Evolutionary conservation across 2,113 vertebrate genomes (phyloP), one percentile per base, ranked within the genome.

Genomic region (Myxocyprinus asiaticus): DNA sequence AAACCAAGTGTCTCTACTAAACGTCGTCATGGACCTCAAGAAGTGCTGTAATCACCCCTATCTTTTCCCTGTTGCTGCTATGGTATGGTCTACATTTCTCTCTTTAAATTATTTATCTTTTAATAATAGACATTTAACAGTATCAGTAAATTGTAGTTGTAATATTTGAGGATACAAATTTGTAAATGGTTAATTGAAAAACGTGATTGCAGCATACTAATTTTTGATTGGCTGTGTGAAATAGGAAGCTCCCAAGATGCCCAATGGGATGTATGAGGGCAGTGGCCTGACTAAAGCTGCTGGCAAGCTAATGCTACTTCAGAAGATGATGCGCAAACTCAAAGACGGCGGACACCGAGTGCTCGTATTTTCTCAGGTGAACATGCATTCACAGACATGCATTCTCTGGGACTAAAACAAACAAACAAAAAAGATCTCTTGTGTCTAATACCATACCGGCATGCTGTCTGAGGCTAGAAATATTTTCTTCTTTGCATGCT

Each of bases 21-120:
- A 98, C 11, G 96, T 99, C 42, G 96, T 99, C 81, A 99, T 99
- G 97, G 97, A 98, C 86, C 93, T 99, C 47, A 99, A 99, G 90
- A 99, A 99, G 84, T 99, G 97, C 91, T 99, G 97, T 91, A 99
- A 99, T 88, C 97, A 99, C 83, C 97, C 97, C 3, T 99, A 98
- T 91, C 96, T 99, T 89, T 99, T 99, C 80, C 97, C 97, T 0
- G 94, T 95, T 42, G 97, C 97, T 66, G 97, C 97, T 33, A 98
- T 98, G 94, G 97, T 99, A 94, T 0, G 90, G 47, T 7, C 15
- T 72, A 8, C 42, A 12, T 10, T 63, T 45, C 42, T 42, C 51
- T 3, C 0, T n/a, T n/a, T 33, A 9, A 9, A 65, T 6, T 6
- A 0, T 12, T 10, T 1, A 4, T 47, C 9, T 53, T 9, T 59